Base-by-base conservation (phyloP, 92 coral and sea anemone species). In the Epizoanthus scotinus region DNA sequence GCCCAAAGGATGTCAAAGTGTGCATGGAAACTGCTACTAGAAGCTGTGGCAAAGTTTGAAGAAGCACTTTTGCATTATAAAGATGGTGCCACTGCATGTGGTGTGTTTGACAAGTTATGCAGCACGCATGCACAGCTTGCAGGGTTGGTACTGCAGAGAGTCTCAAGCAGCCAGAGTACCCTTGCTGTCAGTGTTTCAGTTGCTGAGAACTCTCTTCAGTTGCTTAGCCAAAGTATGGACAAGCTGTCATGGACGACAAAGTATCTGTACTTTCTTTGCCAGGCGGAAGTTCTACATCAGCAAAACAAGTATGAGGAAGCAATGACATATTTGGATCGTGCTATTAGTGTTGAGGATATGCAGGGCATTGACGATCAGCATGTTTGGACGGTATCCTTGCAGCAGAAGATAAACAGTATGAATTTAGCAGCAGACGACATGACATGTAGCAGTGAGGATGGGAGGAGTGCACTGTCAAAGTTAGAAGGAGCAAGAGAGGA, bases 1-100 rank as follows among this genome's bases (percentile, higher is more conserved):
- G 90, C 94, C 29, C 82, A 93, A 84, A 93, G 89, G 62, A 85
- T 91, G 86, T 91, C 94, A 49, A 84, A 67, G 67, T 91, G 89
- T 78, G 79, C 86, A 27, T 78, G 78, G 50, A 90, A 81, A 69
- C 93, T 95, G 53, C 79, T 91, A 42, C 83, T 80, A 6, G 93
- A 93, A 82, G 99, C 99, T 24, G 86, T 85, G 44, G 90, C 44
- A 44, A 95, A 93, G 84, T 87, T 95, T 57, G 81, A 89, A 27
- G 89, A 89, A 56, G 98, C 99, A n/a, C 88, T 77, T n/a, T 26
- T 58, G 77, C 91, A 87, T 28, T 93, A 86, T 61, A 63, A 54
- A 15, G 77, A 86, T 44, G 90, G 94, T 10, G 77, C 70, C 31
- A 83, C 88, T 70, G 90, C 82, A 1, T 74, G 86, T 27, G 47